These are phyloP conservation scores for Andinoacara biseriatus DNA, from an alignment of 2,113 vertebrate species.

Conservation along the genomic window DNA sequence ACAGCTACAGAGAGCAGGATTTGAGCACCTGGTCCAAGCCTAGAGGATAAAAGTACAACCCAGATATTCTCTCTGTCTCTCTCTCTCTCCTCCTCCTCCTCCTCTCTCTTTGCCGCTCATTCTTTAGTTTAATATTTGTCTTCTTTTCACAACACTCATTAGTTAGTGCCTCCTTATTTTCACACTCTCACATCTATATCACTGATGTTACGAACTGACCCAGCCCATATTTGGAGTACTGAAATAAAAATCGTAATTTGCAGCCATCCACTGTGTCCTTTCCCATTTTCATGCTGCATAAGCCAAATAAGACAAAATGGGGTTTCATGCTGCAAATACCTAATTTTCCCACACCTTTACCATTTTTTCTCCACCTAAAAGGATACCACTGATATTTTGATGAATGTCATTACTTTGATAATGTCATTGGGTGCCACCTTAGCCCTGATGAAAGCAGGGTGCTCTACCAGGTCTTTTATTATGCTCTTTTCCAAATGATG, in stretches of 20 bases:
- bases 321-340: conserved; percentile 1
- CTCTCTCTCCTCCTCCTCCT: background rate
- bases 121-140: background rate
- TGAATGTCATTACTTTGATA: background rate
- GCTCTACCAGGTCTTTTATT: background rate
- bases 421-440: background rate
- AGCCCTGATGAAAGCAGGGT: background rate
- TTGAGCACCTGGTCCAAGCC: background rate
- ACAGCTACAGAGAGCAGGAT: background rate
- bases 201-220: background rate
- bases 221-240: background rate
- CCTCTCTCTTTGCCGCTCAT: background rate
- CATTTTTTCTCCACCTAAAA: background rate
- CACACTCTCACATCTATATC: background rate
- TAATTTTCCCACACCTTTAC: background rate
- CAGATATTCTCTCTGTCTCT: background rate
- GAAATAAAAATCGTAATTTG: conserved; percentile 13
- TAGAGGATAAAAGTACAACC: conserved; percentile 3
- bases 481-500: background rate
- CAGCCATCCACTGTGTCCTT: background rate
- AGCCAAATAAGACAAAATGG: background rate
- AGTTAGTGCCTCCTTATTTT: background rate
- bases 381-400: background rate
- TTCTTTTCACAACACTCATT: background rate
- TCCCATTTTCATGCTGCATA: background rate